These are phyloP conservation scores for Itoplectis maculator DNA, from an alignment of 2,888 invertebrate species.

Conservation along the genomic window DNA sequence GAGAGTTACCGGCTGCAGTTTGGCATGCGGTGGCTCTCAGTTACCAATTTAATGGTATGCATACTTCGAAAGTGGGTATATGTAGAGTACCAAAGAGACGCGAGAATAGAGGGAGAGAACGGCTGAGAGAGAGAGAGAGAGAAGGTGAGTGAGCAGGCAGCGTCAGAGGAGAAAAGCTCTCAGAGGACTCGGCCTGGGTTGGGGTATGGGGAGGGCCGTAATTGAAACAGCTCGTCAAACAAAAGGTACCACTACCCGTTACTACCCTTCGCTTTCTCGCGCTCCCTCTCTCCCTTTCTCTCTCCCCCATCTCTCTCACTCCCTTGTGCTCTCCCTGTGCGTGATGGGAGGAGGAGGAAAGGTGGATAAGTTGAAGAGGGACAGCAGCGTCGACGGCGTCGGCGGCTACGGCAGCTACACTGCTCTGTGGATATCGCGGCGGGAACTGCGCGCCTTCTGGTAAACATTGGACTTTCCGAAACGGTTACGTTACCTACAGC, in stretches of 20 bases:
- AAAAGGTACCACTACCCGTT: conserved; percentile 48
- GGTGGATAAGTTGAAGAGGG: conserved; percentile 25
- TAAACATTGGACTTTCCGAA: conserved; percentile 59
- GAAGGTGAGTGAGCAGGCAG: neutral
- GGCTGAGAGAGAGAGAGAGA: too few species aligned
- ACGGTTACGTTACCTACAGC: conserved; percentile 21
- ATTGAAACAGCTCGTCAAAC: conserved; percentile 65
- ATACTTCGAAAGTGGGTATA: conserved; percentile 59
- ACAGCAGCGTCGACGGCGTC: neutral
- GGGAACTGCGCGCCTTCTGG: conserved; percentile 39
- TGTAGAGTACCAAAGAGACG: conserved; percentile 38
- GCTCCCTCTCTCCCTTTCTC: neutral
- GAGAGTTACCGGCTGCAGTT: neutral
- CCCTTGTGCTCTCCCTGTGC: neutral
- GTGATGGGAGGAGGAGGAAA: neutral
- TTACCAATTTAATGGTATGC: conserved; percentile 66
- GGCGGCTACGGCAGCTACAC: too few species aligned
- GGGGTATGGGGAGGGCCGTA: conserved; percentile 29
- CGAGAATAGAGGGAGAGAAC: conserved; percentile 11
- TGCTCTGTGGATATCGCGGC: conserved; percentile 16
- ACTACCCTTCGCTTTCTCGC: neutral
- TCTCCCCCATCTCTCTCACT: too few species aligned
- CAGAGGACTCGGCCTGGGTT: conserved; percentile 1
- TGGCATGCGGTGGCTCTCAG: conserved; percentile 45
- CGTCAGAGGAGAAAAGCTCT: conserved; percentile 42